Evolutionary conservation across 2,797 vertebrate genomes (phyloP).

Genomic region (Mergus octosetaceus): DNA sequence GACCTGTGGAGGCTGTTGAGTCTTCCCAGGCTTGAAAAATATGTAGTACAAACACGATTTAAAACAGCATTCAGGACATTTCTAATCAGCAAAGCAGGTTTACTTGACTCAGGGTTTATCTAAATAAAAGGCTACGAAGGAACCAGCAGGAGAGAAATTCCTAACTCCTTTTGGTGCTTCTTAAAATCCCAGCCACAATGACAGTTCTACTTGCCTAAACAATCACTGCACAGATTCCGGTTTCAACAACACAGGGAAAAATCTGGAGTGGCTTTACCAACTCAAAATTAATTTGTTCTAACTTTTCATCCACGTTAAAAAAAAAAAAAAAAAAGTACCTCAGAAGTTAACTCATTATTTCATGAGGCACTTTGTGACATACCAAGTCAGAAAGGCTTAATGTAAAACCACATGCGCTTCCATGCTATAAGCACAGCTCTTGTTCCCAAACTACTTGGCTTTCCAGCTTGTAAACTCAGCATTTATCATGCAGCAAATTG

Average conservation of each 20-base stretch:
- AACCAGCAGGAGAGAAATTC: background rate
- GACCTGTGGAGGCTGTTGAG: background rate
- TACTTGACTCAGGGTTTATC: background rate
- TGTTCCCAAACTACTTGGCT: background rate
- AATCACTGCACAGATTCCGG: background rate
- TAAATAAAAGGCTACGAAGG: background rate
- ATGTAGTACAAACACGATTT: background rate
- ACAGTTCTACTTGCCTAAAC: background rate
- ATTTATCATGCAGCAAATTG: background rate
- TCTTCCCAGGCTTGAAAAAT: background rate
- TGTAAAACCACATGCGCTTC: slow-evolving; percentile 15
- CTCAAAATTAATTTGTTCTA: slow-evolving; percentile 20
- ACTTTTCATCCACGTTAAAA: slow-evolving; percentile 6
- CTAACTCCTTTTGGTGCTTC: background rate
- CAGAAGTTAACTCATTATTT: background rate
- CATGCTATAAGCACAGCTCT: background rate
- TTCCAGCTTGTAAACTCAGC: slow-evolving; percentile 4
- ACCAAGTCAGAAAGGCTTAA: background rate
- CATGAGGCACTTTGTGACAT: background rate
- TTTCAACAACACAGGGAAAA: background rate
- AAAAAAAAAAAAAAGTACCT: background rate
- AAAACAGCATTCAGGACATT: background rate
- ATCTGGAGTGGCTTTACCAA: background rate
- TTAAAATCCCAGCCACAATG: background rate
- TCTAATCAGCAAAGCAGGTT: background rate